Evolutionary conservation across 2,797 vertebrate species (phyloP).

Genomic region (Sphenopsis melanotis): DNA sequence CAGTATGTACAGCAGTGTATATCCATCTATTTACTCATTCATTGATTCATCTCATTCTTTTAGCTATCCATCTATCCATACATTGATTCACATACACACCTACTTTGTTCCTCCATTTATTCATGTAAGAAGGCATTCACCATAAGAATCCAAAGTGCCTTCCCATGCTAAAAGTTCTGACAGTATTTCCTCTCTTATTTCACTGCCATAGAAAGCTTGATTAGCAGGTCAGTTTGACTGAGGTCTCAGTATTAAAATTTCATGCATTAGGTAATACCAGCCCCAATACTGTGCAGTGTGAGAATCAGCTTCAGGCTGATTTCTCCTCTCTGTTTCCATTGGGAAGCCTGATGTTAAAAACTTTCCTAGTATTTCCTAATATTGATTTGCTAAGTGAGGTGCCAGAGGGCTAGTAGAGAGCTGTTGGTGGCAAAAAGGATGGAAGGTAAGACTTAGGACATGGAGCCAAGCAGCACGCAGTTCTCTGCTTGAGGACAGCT

Average conservation of each 20-base stretch:
- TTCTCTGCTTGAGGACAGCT: not conserved
- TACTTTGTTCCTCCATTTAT: not conserved
- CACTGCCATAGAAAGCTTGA: not conserved
- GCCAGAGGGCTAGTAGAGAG: not conserved
- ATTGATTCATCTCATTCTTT: too few relatives aligned
- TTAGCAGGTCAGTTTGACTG: not conserved
- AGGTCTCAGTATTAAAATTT: not conserved
- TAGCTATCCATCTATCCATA: not conserved
- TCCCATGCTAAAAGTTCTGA: not conserved
- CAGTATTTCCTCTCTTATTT: not conserved
- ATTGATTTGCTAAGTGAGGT: not conserved
- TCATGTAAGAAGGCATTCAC: not conserved
- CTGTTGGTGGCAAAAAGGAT: not conserved
- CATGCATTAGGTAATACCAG: not conserved
- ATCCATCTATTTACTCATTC: not conserved
- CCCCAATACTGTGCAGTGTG: fast-evolving
- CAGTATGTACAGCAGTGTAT: not conserved
- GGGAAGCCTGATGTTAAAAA: not conserved
- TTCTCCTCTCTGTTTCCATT: not conserved
- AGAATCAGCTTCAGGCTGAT: not conserved
- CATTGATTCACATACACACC: not conserved
- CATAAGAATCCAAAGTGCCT: not conserved
- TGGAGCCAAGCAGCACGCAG: not conserved
- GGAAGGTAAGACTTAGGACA: not conserved
- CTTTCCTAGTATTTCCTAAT: not conserved